phyloP scores from a whole-genome alignment of 53 echinoderm and acorn worm genomes.

The Paracentrotus lividus region DNA sequence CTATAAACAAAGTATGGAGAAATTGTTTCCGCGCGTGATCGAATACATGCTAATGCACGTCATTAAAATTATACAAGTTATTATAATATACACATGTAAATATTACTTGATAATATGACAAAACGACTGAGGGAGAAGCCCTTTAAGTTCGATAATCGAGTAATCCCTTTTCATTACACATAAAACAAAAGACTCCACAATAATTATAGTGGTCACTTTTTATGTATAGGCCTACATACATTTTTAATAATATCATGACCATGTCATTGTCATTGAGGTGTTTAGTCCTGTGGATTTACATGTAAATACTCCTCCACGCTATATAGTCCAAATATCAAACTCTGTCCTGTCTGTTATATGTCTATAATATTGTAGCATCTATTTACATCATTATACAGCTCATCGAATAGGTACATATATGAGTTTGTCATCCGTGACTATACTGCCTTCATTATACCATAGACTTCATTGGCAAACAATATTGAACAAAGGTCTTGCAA shows the following conservation, averaged over 20 bases:
- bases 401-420: background rate
- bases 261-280: too few relatives aligned
- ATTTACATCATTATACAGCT: too few relatives aligned
- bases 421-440: conserved; percentile 1
- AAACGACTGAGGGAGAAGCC: background rate
- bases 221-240: too few relatives aligned
- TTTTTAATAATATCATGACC: too few relatives aligned
- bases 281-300: too few relatives aligned
- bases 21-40: background rate
- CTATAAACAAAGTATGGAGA: background rate
- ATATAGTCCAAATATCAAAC: too few relatives aligned
- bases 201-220: too few relatives aligned
- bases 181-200: background rate
- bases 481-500: background rate
- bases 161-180: background rate
- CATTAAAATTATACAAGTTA: background rate
- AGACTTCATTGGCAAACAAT: background rate
- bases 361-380: background rate
- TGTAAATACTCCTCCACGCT: too few relatives aligned
- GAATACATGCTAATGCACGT: background rate
- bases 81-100: background rate
- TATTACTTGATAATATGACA: too few relatives aligned
- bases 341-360: too few relatives aligned
- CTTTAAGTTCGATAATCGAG: background rate
- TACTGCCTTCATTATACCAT: background rate